A percentile compares a stretch with the other conserved stretches of the same genome.
phyloP scores from a whole-genome alignment of 2,888 invertebrate species.

The Fabriciana adippe region DNA sequence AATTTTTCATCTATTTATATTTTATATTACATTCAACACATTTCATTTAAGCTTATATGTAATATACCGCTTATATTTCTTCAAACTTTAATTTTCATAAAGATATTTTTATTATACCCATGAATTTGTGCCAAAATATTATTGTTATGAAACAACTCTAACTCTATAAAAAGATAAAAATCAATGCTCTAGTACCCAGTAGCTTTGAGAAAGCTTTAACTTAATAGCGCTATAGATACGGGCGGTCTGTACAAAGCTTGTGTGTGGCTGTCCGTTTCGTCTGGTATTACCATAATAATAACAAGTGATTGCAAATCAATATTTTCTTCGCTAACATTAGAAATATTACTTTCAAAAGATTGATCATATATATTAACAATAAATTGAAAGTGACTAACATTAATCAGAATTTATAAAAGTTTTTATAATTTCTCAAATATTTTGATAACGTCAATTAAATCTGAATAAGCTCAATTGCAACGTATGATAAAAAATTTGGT shows the following conservation, averaged over 20 bases:
- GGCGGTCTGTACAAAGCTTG: not conserved
- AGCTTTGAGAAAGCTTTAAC: slow-evolving; percentile 30
- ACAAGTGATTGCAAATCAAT: not conserved
- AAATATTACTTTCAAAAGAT: too few relatives aligned
- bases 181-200: slow-evolving; percentile 27
- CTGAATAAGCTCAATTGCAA: not conserved
- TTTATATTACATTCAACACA: too few relatives aligned
- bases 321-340: not conserved
- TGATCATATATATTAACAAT: too few relatives aligned
- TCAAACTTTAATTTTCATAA: too few relatives aligned
- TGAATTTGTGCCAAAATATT: too few relatives aligned
- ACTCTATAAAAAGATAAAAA: slow-evolving; percentile 19
- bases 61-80: too few relatives aligned
- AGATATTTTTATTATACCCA: too few relatives aligned
- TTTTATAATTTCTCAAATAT: too few relatives aligned
- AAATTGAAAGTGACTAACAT: too few relatives aligned
- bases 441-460: not conserved
- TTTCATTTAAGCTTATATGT: too few relatives aligned
- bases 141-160: not conserved
- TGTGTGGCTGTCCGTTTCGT: not conserved
- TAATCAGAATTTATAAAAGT: too few relatives aligned
- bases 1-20: too few relatives aligned
- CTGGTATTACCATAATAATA: not conserved
- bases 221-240: slow-evolving; percentile 27
- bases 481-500: not conserved